A percentile compares a stretch with the other conserved stretches of the same genome.
These are phyloP conservation scores for Alcis repandata DNA, from an alignment of 2,888 invertebrate genomes.

Conservation along the genomic window DNA sequence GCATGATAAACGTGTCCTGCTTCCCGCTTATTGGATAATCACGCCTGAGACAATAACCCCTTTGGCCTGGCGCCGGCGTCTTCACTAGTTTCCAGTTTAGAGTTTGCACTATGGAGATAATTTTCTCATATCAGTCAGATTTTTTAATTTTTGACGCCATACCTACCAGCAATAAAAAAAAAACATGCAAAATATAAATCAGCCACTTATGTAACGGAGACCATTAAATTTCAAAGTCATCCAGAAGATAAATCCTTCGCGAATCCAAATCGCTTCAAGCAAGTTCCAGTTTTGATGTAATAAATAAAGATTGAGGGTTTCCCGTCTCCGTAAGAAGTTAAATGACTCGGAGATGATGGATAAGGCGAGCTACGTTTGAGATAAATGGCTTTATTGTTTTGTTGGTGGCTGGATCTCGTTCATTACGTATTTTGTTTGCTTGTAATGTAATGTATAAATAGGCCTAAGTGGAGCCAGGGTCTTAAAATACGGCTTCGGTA, in stretches of 20 bases:
- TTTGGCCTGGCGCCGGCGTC: constrained; percentile 53
- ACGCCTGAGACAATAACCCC: constrained; percentile 41
- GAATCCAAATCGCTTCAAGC: neutral
- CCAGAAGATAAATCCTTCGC: neutral
- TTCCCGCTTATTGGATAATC: constrained; percentile 53
- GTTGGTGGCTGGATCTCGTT: neutral
- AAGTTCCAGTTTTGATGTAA: constrained; percentile 23
- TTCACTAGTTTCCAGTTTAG: neutral
- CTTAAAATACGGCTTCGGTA: no score
- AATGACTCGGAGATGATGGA: constrained; percentile 32
- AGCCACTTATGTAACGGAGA: neutral
- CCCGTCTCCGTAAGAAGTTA: constrained; percentile 22
- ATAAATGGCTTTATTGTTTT: constrained; percentile 31
- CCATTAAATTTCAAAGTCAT: neutral
- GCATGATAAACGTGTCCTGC: constrained; percentile 47
- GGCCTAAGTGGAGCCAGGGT: no score
- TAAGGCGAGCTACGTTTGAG: constrained; percentile 15
- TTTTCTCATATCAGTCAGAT: no score
- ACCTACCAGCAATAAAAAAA: neutral
- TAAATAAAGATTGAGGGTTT: constrained; percentile 34
- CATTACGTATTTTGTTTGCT: neutral
- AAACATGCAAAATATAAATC: neutral
- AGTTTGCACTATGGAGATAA: no score
- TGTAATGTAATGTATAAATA: constrained; percentile 8
- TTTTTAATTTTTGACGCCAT: no score